phyloP scores from a whole-genome alignment of 1,140 invertebrate species.

The Macrosteles quadrilineatus region DNA sequence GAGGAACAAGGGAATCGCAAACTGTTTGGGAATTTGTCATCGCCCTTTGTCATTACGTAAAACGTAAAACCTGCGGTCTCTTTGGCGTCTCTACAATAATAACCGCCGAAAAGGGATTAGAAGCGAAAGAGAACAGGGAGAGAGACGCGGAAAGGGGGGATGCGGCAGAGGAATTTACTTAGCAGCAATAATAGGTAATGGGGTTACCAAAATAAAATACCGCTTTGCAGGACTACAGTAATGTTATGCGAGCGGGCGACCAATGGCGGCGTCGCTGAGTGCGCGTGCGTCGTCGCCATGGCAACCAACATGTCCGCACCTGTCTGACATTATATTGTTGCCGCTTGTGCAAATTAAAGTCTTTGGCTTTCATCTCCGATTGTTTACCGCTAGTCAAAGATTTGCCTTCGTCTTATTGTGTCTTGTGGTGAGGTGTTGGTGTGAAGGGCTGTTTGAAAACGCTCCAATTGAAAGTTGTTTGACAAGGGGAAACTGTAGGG shows the following conservation, averaged over 20 bases:
- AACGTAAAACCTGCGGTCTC: background rate
- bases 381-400: too few relatives aligned
- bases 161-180: conserved; percentile 12
- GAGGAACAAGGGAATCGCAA: background rate
- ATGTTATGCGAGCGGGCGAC: background rate
- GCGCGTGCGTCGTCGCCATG: conserved; percentile 9
- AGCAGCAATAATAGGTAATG: conserved; percentile 17
- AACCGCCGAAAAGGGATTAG: background rate
- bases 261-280: background rate
- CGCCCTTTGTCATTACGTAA: background rate
- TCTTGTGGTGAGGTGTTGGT: too few relatives aligned
- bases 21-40: background rate
- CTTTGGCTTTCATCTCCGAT: too few relatives aligned
- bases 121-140: background rate
- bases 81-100: background rate
- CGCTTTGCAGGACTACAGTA: background rate
- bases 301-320: background rate
- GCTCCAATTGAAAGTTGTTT: too few relatives aligned
- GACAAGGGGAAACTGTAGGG: too few relatives aligned
- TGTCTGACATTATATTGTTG: background rate
- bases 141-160: background rate
- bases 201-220: conserved; percentile 24
- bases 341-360: background rate
- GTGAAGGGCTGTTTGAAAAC: too few relatives aligned
- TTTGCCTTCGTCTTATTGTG: too few relatives aligned